These are phyloP conservation scores for Ataeniobius toweri DNA, from an alignment of 2,797 vertebrate genomes.

Conservation along the genomic window DNA sequence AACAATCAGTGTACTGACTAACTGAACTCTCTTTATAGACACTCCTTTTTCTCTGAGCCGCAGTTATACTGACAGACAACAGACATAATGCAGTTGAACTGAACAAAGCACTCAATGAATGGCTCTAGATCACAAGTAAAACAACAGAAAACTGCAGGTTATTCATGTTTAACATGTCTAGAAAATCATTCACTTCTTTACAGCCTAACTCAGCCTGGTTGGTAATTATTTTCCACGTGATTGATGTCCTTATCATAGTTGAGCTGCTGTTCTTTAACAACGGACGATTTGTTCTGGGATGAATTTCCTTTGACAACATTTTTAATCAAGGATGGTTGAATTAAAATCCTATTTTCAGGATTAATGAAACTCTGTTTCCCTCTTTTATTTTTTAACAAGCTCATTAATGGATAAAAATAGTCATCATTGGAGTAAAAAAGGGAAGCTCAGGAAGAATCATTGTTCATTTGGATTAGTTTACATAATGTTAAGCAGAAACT, in stretches of 20 bases:
- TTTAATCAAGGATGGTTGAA: conserved; percentile 52
- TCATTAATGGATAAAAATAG: conserved; percentile 40
- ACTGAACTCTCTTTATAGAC: not conserved
- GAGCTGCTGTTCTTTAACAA: conserved; percentile 45
- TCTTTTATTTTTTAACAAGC: conserved; percentile 28
- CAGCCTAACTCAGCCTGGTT: not conserved
- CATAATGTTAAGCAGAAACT: not conserved
- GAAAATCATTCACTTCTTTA: not conserved
- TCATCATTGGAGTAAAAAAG: conserved; percentile 17
- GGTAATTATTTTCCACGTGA: conserved; percentile 49
- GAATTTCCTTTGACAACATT: conserved; percentile 51
- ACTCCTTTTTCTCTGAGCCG: not conserved
- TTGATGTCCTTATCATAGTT: conserved; percentile 38
- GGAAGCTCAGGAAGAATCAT: not conserved
- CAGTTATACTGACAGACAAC: not conserved
- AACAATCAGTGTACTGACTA: not conserved
- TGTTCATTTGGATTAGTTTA: not conserved
- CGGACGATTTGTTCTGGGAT: conserved; percentile 51
- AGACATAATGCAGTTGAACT: not conserved
- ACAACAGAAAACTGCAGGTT: not conserved
- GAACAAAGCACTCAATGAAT: conserved; percentile 2
- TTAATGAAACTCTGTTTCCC: conserved; percentile 51
- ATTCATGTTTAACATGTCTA: not conserved
- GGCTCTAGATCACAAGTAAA: not conserved
- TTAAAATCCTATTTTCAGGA: conserved; percentile 59